Base-by-base conservation (phyloP, 2,888 invertebrate species). In the Cordilura impudica region DNA sequence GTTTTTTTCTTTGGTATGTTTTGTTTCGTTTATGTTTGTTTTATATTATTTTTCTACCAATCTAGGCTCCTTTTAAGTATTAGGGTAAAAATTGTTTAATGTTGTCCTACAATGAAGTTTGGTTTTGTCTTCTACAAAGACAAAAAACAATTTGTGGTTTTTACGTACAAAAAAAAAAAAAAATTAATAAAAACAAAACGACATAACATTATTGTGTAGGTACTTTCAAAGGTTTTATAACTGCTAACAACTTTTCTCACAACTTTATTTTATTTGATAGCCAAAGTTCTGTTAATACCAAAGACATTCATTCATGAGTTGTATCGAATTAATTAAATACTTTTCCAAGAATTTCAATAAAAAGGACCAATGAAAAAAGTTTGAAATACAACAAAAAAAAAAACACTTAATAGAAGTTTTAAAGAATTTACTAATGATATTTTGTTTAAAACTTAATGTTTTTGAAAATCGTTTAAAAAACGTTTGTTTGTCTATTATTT, bases 161-260 rank as follows among this genome's bases (percentile, higher is more conserved):
- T 56, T 56, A 7, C 4, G 10, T 21, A n/a, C n/a, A 35, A 10
- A 21, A 26, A 69, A n/a, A n/a, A n/a, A n/a, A n/a, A n/a, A n/a
- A n/a, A n/a, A n/a, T n/a, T n/a, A n/a, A n/a, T n/a, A n/a, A n/a
- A n/a, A n/a, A n/a, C n/a, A n/a, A n/a, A n/a, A n/a, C n/a, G n/a
- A n/a, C n/a, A n/a, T n/a, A n/a, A 65, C 43, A 56, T 58, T 56
- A 58, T 65, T 69, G n/a, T n/a, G n/a, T n/a, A 43, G 23, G 12
- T 23, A 35, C 29, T 51, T 58, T 45, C 12, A 51, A 58, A 1
- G 63, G 51, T 29, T 39, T 45, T 45, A 18, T 70, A 76, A 76
- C 70, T 70, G 75, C 56, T 65, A 31, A 31, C 35, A n/a, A n/a
- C n/a, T n/a, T n/a, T n/a, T 19, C 31, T 56, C 14, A 18, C 31